Conservation (phyloP, 30 jellyfish, hydroid and myxozoan species). For the Catostylus mosaicus region DNA sequence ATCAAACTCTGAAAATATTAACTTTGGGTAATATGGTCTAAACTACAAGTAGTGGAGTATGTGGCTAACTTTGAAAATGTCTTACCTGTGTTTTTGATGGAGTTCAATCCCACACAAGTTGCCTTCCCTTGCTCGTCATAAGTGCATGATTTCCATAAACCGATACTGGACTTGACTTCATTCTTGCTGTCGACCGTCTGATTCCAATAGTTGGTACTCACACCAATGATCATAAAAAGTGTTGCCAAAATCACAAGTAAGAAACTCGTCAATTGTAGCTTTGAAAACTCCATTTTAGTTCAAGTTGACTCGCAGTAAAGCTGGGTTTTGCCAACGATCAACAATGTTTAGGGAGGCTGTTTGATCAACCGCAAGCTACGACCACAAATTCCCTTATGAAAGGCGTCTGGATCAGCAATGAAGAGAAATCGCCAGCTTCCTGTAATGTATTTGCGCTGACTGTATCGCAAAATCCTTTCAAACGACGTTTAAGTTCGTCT, state of each 20-base stretch:
- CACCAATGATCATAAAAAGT: constrained; percentile 37
- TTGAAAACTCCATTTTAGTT: constrained; percentile 23
- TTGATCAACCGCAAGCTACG: background rate
- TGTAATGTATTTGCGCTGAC: background rate
- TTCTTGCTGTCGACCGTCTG: constrained; percentile 35
- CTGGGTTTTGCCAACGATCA: too few species aligned
- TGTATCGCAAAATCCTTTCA: background rate
- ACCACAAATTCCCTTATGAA: background rate
- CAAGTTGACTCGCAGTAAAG: too few species aligned
- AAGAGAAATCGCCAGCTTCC: background rate
- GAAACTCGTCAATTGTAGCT: constrained; percentile 20
- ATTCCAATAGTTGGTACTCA: constrained; percentile 49
- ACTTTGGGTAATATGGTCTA: background rate
- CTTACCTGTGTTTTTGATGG: constrained; percentile 47
- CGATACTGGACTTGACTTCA: constrained; percentile 26
- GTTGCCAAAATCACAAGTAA: constrained; percentile 17
- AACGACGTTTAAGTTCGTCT: background rate
- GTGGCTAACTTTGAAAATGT: too few species aligned
- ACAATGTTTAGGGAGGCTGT: background rate
- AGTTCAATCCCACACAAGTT: constrained; percentile 19
- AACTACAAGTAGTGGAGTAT: background rate
- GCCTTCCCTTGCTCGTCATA: constrained; percentile 41
- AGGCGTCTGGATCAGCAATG: background rate
- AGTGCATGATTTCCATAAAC: constrained; percentile 50
- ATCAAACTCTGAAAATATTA: background rate